phyloP scores from a whole-genome alignment of 2,888 invertebrate genomes.

The Buathra laborator region DNA sequence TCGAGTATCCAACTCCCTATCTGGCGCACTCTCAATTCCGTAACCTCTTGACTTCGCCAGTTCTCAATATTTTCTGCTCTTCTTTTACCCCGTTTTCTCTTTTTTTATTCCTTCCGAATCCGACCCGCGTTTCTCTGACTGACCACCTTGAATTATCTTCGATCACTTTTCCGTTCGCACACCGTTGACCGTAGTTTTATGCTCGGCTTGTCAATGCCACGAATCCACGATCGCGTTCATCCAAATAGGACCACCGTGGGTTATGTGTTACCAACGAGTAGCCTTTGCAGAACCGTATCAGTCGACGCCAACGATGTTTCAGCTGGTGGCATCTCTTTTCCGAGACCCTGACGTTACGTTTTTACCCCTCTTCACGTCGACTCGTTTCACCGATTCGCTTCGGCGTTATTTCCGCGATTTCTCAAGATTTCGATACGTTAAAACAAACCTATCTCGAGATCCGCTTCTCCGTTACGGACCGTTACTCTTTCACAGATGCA shows the following conservation, averaged over 20 bases:
- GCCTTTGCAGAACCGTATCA: constrained; percentile 11
- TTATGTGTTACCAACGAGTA: constrained; percentile 16
- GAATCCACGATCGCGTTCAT: not conserved
- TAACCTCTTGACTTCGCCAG: not conserved
- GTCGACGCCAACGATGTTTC: constrained; percentile 20
- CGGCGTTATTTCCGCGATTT: too few species aligned
- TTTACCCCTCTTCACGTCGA: not conserved
- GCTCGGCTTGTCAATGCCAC: not conserved
- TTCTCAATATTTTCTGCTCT: not conserved
- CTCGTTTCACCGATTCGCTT: not conserved
- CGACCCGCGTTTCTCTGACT: not conserved
- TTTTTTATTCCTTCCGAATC: not conserved
- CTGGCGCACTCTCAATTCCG: constrained; percentile 2
- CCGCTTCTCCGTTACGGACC: too few species aligned
- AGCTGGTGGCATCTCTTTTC: constrained; percentile 45
- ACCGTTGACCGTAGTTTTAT: not conserved
- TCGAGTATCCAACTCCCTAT: not conserved
- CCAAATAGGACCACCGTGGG: constrained; percentile 13
- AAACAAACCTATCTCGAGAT: too few species aligned
- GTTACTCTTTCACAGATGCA: not conserved
- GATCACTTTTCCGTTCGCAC: constrained; percentile 2
- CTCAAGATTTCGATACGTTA: too few species aligned
- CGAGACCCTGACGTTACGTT: not conserved
- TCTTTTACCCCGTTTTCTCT: not conserved
- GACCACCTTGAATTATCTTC: not conserved